phyloP scores from a whole-genome alignment of 64 coral and sea anemone genomes.

The Porites australiensis region DNA sequence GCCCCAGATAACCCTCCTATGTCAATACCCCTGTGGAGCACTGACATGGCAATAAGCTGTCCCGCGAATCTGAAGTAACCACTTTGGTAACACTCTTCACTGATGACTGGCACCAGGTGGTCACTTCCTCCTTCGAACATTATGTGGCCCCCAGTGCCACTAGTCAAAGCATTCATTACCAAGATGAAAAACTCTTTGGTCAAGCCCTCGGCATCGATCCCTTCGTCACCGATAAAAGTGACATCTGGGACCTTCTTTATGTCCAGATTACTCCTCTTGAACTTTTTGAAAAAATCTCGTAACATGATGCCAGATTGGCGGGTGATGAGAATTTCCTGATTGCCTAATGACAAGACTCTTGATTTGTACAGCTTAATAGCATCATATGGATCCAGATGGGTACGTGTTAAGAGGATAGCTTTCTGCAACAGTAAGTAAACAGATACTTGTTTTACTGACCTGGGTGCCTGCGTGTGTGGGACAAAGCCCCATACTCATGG shows the following conservation, averaged over 20 bases:
- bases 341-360: conserved; percentile 25
- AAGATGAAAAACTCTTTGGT: conserved; percentile 62
- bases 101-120: conserved; percentile 24
- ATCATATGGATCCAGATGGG: conserved; percentile 14
- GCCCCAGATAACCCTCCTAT: conserved; percentile 42
- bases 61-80: conserved; percentile 64
- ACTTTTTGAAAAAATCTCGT: conserved; percentile 48
- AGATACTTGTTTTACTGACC: conserved; percentile 19
- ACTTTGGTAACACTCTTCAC: conserved; percentile 73
- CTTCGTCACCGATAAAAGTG: conserved; percentile 35
- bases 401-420: conserved; percentile 23
- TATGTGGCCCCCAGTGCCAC: conserved; percentile 21
- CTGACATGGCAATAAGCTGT: conserved; percentile 65
- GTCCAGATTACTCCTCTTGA: conserved; percentile 15
- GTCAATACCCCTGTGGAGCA: conserved; percentile 60
- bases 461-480: neutral
- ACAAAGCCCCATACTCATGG: too few relatives aligned
- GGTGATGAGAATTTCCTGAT: conserved; percentile 26
- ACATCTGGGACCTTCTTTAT: conserved; percentile 65
- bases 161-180: conserved; percentile 55
- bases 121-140: conserved; percentile 35
- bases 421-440: conserved; percentile 17
- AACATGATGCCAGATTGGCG: conserved; percentile 25
- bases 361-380: conserved; percentile 25
- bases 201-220: conserved; percentile 58